phyloP scores from a whole-genome alignment of 2,888 invertebrate genomes.

The Deroplatys truncata region DNA sequence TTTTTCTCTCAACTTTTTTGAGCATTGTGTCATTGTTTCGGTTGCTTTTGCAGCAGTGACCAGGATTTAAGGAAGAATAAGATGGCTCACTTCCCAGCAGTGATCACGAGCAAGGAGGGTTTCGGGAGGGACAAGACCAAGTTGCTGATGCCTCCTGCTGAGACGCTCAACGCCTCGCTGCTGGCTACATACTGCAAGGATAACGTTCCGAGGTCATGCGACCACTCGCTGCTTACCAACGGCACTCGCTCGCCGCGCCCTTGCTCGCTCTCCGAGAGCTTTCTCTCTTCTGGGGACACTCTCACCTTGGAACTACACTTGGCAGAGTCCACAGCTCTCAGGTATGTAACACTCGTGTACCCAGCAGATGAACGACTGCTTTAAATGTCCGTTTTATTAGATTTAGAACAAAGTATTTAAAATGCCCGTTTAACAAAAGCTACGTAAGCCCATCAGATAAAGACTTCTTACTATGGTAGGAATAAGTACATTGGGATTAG shows the following conservation, averaged over 20 bases:
- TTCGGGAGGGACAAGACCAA: slow-evolving; percentile 29
- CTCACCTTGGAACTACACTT: slow-evolving; percentile 75
- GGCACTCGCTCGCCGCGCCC: slow-evolving; percentile 58
- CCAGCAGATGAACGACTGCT: no score
- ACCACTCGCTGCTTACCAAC: slow-evolving; percentile 68
- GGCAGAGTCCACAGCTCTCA: slow-evolving; percentile 78
- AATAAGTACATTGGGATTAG: no score
- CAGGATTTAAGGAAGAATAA: slow-evolving; percentile 13
- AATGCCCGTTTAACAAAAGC: no score
- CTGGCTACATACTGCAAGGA: slow-evolving; percentile 79
- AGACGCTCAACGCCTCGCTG: slow-evolving; percentile 66
- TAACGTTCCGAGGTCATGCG: slow-evolving; percentile 76
- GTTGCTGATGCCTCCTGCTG: slow-evolving; percentile 26
- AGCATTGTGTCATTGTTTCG: neutral
- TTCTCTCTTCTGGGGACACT: slow-evolving; percentile 74
- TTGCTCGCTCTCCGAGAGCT: slow-evolving; percentile 77
- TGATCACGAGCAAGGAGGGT: neutral
- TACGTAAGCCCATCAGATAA: no score
- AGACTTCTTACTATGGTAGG: no score
- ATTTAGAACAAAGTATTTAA: no score
- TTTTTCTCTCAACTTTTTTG: no score
- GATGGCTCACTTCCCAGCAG: slow-evolving; percentile 14
- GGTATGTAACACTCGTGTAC: slow-evolving; percentile 36
- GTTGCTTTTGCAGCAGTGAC: slow-evolving; percentile 19
- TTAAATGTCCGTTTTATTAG: no score